Conservation (phyloP, 2,888 invertebrate species). For the Apodemia zela region DNA sequence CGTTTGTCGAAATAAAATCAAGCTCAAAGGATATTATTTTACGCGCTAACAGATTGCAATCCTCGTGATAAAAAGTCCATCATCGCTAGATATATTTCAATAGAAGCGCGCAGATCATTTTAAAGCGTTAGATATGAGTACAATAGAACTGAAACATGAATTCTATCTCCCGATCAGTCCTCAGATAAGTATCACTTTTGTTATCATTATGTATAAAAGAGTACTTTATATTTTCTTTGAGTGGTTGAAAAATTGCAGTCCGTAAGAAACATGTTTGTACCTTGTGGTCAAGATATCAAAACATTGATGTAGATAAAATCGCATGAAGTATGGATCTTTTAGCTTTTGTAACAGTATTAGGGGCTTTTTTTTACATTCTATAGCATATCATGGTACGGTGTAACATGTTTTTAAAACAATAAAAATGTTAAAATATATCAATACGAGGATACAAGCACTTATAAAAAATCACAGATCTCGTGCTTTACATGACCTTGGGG, state of each 20-base stretch:
- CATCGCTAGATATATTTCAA: conserved; percentile 43
- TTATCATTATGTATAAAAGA: conserved; percentile 17
- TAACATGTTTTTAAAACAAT: too few relatives aligned
- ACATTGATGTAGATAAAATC: conserved; percentile 36
- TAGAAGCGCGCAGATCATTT: conserved; percentile 44
- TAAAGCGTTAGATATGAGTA: conserved; percentile 45
- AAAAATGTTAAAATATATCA: too few relatives aligned
- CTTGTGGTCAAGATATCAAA: conserved; percentile 57
- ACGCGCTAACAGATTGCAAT: conserved; percentile 17
- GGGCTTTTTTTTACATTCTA: too few relatives aligned
- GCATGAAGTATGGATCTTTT: not conserved
- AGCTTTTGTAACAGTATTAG: too few relatives aligned
- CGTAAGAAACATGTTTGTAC: conserved; percentile 27
- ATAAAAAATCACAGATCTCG: too few relatives aligned
- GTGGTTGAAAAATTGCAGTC: conserved; percentile 16
- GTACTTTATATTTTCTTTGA: not conserved
- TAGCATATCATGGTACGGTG: too few relatives aligned
- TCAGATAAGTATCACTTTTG: conserved; percentile 29
- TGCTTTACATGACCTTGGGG: too few relatives aligned
- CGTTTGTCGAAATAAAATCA: not conserved
- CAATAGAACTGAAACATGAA: conserved; percentile 59
- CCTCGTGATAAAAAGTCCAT: conserved; percentile 44
- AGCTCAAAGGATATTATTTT: not conserved
- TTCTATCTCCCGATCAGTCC: conserved; percentile 51
- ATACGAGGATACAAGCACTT: too few relatives aligned